Conservation (phyloP, 2,113 vertebrate genomes). For the Symphodus melops region DNA sequence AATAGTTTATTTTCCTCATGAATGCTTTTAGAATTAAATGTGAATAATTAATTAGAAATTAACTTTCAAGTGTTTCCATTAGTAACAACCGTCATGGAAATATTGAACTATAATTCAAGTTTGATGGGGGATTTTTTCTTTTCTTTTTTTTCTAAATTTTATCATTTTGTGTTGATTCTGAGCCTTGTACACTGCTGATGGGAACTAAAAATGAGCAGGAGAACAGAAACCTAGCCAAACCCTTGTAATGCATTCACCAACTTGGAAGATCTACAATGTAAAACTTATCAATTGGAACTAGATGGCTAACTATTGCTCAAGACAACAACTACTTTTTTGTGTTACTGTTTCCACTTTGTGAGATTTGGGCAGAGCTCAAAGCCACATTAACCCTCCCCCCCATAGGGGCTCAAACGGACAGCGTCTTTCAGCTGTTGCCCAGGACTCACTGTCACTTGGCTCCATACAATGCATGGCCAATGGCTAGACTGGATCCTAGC, state of each 20-base stretch:
- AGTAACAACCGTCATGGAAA: too few species aligned
- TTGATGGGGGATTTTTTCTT: too few species aligned
- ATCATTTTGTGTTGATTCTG: too few species aligned
- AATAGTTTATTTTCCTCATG: too few species aligned
- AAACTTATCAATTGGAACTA: not conserved
- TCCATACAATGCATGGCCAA: slow-evolving; percentile 65
- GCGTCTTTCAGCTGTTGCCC: slow-evolving; percentile 79
- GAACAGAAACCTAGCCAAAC: too few species aligned
- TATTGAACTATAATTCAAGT: too few species aligned
- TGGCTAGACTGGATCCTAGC: slow-evolving; percentile 66
- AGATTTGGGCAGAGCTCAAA: slow-evolving; percentile 53
- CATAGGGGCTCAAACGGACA: slow-evolving; percentile 52
- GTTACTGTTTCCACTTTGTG: slow-evolving; percentile 59
- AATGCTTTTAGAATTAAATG: too few species aligned
- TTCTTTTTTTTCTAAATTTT: too few species aligned
- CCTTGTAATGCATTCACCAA: too few species aligned
- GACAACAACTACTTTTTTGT: slow-evolving; percentile 39
- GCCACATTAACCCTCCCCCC: slow-evolving; percentile 57
- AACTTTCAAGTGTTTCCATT: too few species aligned
- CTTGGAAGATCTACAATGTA: not conserved
- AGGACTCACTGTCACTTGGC: slow-evolving; percentile 78
- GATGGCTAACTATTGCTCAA: not conserved
- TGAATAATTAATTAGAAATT: too few species aligned
- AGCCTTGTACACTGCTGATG: too few species aligned
- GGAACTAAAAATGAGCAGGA: not conserved